Conservation (phyloP, 37 sponge, comb jelly and placozoan genomes). For the Theonella swinhoei region DNA sequence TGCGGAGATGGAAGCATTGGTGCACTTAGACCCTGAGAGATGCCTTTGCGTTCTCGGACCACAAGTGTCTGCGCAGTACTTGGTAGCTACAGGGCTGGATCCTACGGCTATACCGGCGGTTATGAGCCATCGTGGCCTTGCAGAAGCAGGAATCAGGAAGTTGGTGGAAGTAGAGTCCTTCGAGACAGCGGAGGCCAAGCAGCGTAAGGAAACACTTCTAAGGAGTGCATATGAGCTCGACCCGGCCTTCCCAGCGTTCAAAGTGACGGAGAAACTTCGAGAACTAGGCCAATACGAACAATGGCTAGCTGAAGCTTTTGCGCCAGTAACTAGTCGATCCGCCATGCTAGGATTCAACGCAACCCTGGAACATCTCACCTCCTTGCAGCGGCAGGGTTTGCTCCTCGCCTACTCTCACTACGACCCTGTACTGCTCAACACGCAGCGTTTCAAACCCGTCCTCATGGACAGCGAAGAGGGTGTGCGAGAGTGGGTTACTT, state of each 20-base stretch:
- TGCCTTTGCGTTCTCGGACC: slow-evolving; percentile 53
- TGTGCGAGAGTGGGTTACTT: slow-evolving; percentile 35
- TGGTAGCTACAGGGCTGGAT: slow-evolving; percentile 1
- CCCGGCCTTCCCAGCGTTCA: slow-evolving; percentile 38
- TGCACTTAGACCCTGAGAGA: slow-evolving; percentile 46
- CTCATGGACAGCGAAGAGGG: slow-evolving; percentile 36
- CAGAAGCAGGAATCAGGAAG: slow-evolving; percentile 37
- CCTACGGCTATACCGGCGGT: slow-evolving; percentile 6
- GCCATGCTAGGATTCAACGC: slow-evolving; percentile 8
- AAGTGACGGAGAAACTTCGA: slow-evolving; percentile 39
- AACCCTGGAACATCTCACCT: slow-evolving; percentile 16
- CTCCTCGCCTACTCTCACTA: slow-evolving; percentile 52
- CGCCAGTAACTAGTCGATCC: slow-evolving; percentile 5
- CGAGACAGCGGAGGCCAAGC: slow-evolving; percentile 1
- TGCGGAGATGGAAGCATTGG: slow-evolving; percentile 30
- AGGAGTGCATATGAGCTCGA: slow-evolving; percentile 55
- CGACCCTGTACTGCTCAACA: slow-evolving; percentile 32
- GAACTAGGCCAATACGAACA: slow-evolving; percentile 31
- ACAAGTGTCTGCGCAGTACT: slow-evolving; percentile 38
- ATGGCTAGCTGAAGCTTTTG: slow-evolving; percentile 49
- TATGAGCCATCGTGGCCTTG: slow-evolving; percentile 28
- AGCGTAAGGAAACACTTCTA: slow-evolving; percentile 34
- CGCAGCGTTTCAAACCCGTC: slow-evolving; percentile 20
- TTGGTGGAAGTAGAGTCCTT: slow-evolving; percentile 31
- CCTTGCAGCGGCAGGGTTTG: slow-evolving; percentile 28